Evolutionary conservation across 1,140 invertebrate genomes (phyloP).

Genomic region (Hesperophylax magnus): DNA sequence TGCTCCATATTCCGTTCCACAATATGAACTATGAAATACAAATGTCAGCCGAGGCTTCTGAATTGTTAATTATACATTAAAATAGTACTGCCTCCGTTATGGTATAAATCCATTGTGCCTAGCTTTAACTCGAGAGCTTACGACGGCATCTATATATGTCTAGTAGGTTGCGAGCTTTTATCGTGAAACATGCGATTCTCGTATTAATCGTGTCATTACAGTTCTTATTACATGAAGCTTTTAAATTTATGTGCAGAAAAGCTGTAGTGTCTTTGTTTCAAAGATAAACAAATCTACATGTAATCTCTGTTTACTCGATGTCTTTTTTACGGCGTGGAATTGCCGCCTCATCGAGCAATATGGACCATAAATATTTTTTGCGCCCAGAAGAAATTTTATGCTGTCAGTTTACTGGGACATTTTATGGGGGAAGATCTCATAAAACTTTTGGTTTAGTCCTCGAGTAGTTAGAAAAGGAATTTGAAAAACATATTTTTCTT

Average conservation of each 20-base stretch:
- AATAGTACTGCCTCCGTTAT: neutral
- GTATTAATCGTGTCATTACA: conserved; percentile 29
- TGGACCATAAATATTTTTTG: no score
- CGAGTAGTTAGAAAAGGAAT: neutral
- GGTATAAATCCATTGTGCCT: neutral
- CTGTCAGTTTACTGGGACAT: no score
- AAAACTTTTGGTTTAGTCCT: no score
- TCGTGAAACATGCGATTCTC: conserved; percentile 22
- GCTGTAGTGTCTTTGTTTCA: no score
- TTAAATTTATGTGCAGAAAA: conserved; percentile 9
- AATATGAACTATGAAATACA: neutral
- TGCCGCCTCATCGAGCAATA: no score
- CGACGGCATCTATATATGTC: conserved; percentile 10
- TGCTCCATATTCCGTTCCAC: no score
- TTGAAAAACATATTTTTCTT: neutral
- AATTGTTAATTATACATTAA: conserved; percentile 10
- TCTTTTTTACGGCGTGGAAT: no score
- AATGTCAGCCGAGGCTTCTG: neutral
- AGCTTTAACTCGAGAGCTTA: conserved; percentile 18
- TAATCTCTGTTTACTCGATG: no score
- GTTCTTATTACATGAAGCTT: conserved; percentile 9
- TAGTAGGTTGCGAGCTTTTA: conserved; percentile 21
- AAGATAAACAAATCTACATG: no score
- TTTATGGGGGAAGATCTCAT: no score
- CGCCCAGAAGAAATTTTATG: no score